phyloP scores from a whole-genome alignment of 2,888 invertebrate genomes.

The Mamestra brassicae region DNA sequence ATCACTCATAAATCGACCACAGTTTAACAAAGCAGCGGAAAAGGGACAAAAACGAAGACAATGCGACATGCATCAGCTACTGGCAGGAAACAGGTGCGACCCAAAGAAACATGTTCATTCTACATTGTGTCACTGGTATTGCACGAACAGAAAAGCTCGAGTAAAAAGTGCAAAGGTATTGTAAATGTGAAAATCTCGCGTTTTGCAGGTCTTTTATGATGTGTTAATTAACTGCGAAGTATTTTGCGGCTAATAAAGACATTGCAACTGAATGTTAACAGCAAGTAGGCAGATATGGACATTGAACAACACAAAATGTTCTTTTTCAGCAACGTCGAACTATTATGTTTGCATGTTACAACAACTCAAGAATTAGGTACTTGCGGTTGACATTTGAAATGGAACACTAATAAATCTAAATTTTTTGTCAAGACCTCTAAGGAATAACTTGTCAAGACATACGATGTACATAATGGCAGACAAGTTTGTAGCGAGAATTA shows the following conservation, averaged over 20 bases:
- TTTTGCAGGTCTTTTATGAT: constrained; percentile 15
- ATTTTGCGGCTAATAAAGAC: not conserved
- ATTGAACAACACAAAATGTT: not conserved
- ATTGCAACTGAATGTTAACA: not conserved
- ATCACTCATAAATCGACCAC: constrained; percentile 56
- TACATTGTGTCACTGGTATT: constrained; percentile 57
- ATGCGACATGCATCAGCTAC: constrained; percentile 76
- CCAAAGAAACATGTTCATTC: constrained; percentile 64
- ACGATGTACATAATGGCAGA: constrained; percentile 5
- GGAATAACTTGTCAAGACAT: constrained; percentile 34
- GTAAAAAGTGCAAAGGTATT: constrained; percentile 50
- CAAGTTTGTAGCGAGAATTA: constrained; percentile 42
- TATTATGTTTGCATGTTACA: constrained; percentile 1
- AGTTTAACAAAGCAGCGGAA: constrained; percentile 75
- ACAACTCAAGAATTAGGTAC: constrained; percentile 51
- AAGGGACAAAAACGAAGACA: constrained; percentile 78
- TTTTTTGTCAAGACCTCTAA: constrained; percentile 40
- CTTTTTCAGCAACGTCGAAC: not conserved
- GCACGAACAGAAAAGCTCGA: constrained; percentile 42
- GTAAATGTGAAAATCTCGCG: constrained; percentile 16
- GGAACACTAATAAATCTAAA: constrained; percentile 54
- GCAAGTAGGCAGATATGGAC: not conserved
- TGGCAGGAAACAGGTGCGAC: constrained; percentile 79
- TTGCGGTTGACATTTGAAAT: constrained; percentile 57
- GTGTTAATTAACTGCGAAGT: constrained; percentile 11